Base-by-base conservation (phyloP, 2,797 vertebrate species). In the Knipowitschia caucasica region DNA sequence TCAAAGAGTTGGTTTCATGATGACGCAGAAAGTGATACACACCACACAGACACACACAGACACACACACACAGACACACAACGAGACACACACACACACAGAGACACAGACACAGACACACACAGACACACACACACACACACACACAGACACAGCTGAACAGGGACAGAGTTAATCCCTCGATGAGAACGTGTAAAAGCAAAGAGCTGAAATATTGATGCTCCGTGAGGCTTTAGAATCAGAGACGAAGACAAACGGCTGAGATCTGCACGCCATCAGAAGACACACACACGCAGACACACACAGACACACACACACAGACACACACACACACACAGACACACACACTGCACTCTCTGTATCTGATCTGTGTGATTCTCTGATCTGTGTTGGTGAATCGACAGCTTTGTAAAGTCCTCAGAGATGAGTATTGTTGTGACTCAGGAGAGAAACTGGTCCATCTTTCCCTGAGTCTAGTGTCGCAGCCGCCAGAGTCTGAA, bases 201-300 rank as follows among this genome's bases (percentile, higher is more conserved):
- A 69, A 49, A 44, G 25, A 50, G 55, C 30, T 73, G 49, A 72
- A 71, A 77, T 57, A 62, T 50, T 42, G 46, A 70, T 23, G 67
- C 65, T 66, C 50, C 44, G 42, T 36, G 56, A 39, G 54, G 50
- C 56, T 20, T 43, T 44, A 52, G 44, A 56, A 67, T 34, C 25
- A 30, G 45, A 33, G 24, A 40, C 27, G 44, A 43, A 12, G 62
- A 67, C 38, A 47, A 57, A n/a, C n/a, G 3, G 1, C 7, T 7
- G 35, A 33, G 12, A 30, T 54, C 67, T 21, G 58, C 27, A 38
- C 12, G 12, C 33, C 4, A 25, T 39, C n/a, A 20, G 18, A n/a
- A 34, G 3, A 20, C 17, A 4, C 7, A 18, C 20, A 18, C 8
- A 38, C 35, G 18, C 17, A 36, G 15, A n/a, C n/a, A 36, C n/a